A percentile compares a stretch with the other conserved stretches of the same genome.
phyloP scores from a whole-genome alignment of 2,113 vertebrate species.

The Meles meles region DNA sequence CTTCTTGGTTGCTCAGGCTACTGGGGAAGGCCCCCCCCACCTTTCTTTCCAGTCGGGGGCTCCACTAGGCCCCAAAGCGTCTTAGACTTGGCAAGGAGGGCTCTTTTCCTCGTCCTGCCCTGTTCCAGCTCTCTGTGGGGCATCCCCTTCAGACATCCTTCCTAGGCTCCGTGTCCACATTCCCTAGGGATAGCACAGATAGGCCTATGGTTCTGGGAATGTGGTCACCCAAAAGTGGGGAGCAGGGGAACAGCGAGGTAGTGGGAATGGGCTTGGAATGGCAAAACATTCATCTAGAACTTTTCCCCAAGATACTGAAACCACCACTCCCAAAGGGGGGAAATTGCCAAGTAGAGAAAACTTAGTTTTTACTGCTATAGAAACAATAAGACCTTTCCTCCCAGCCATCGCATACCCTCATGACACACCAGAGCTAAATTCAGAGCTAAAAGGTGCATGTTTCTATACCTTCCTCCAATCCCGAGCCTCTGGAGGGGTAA shows the following conservation, averaged over 20 bases:
- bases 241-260: background rate
- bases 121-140: background rate
- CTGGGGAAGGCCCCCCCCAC: background rate
- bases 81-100: slow-evolving; percentile 33
- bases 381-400: background rate
- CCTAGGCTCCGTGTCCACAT: background rate
- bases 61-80: background rate
- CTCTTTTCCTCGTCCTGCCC: background rate
- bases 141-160: background rate
- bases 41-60: background rate
- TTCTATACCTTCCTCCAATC: background rate
- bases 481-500: background rate
- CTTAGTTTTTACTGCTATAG: background rate
- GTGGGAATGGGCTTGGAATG: background rate
- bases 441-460: slow-evolving; percentile 40
- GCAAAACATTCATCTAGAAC: background rate
- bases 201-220: background rate
- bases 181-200: background rate
- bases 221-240: background rate
- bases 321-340: background rate
- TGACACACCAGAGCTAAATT: background rate
- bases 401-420: background rate
- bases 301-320: background rate
- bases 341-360: background rate
- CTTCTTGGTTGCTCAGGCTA: background rate